Percentiles rank a stretch among this genome's conserved stretches.
Evolutionary conservation across 2,113 vertebrate genomes (phyloP).

Genomic region (Pelobates fuscus): DNA sequence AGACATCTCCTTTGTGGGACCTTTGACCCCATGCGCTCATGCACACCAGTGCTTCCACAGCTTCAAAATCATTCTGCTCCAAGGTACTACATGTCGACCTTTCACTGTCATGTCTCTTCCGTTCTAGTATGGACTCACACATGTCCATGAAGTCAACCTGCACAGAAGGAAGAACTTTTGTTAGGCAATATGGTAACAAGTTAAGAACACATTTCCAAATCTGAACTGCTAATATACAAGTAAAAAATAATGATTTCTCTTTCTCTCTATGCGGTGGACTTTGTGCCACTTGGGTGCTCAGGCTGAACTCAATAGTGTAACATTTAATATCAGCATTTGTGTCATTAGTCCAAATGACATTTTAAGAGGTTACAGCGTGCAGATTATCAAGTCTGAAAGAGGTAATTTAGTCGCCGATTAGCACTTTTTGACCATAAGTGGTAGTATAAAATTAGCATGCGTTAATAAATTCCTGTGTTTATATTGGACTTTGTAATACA

Average conservation of each 20-base stretch:
- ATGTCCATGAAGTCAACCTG: slow-evolving; percentile 81
- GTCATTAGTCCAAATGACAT: no score
- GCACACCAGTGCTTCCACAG: slow-evolving; percentile 90
- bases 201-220: no score
- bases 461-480: background rate
- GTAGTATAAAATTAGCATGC: background rate
- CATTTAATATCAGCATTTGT: no score
- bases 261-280: no score
- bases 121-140: slow-evolving; percentile 74
- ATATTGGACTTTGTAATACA: background rate
- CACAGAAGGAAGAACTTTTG: slow-evolving; percentile 59
- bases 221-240: no score
- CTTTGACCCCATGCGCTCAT: slow-evolving; percentile 97
- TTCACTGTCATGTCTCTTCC: slow-evolving; percentile 81
- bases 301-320: no score
- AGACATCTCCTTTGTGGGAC: slow-evolving; percentile 68
- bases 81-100: slow-evolving; percentile 73
- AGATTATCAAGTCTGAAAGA: background rate
- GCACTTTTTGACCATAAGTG: background rate
- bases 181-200: no score
- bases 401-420: background rate
- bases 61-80: slow-evolving; percentile 91
- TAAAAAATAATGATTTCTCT: no score
- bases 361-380: no score
- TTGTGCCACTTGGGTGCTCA: no score